A percentile compares a stretch with the other conserved stretches of the same genome.
Conservation (phyloP, 2,888 invertebrate genomes). For the Nomada ruficornis region DNA sequence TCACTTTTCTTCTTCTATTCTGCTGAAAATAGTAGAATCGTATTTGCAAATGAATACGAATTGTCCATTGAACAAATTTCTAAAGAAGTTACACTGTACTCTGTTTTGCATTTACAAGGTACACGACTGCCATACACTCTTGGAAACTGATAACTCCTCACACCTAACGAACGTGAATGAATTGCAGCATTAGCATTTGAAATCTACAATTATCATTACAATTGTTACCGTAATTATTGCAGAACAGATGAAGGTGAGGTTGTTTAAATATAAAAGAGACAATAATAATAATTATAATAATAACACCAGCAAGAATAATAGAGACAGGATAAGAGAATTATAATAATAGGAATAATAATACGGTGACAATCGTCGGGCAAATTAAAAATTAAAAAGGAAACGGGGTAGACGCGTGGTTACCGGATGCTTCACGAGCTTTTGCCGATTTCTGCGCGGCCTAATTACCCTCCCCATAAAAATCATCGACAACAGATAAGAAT, state of each 20-base stretch:
- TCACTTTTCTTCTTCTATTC: too few relatives aligned
- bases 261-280: too few relatives aligned
- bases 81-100: background rate
- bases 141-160: too few relatives aligned
- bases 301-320: too few relatives aligned
- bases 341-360: too few relatives aligned
- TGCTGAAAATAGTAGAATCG: too few relatives aligned
- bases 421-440: background rate
- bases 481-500: conserved; percentile 53
- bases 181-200: too few relatives aligned
- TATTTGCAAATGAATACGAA: conserved; percentile 3
- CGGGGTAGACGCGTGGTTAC: background rate
- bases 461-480: conserved; percentile 42
- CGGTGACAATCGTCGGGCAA: background rate
- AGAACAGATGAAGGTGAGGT: background rate
- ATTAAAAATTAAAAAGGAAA: background rate
- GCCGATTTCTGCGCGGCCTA: conserved; percentile 20
- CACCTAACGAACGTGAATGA: too few relatives aligned
- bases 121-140: too few relatives aligned
- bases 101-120: background rate
- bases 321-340: too few relatives aligned
- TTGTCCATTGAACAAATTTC: background rate
- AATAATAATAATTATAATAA: too few relatives aligned
- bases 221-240: background rate
- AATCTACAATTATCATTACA: too few relatives aligned